Conservation (phyloP, 2,888 invertebrate species). For the Hydroisotoma schaefferi region DNA sequence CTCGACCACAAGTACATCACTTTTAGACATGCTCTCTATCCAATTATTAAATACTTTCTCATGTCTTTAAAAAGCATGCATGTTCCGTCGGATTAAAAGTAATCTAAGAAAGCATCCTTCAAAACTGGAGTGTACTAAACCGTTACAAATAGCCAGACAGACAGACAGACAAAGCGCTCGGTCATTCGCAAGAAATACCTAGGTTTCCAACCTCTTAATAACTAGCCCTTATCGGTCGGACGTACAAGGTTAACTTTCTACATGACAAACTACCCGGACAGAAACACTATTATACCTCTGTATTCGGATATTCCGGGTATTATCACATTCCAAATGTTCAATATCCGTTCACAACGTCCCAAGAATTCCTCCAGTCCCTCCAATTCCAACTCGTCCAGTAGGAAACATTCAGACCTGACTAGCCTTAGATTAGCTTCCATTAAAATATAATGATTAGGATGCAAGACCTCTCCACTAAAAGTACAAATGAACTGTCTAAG, state of each 20-base stretch:
- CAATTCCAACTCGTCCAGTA: slow-evolving; percentile 16
- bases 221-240: not conserved
- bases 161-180: no score
- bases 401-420: slow-evolving; percentile 25
- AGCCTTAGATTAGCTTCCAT: slow-evolving; percentile 38
- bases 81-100: no score
- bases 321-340: slow-evolving; percentile 27
- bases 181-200: no score
- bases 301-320: slow-evolving; percentile 39
- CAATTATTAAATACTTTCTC: no score
- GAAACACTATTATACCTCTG: slow-evolving; percentile 26
- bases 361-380: slow-evolving; percentile 29
- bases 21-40: no score
- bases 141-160: no score
- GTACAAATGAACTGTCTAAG: slow-evolving; percentile 34
- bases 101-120: no score
- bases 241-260: not conserved
- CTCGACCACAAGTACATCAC: no score
- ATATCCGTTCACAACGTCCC: slow-evolving; percentile 26
- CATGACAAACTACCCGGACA: not conserved
- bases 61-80: no score
- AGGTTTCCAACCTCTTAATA: no score
- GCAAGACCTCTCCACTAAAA: slow-evolving; percentile 28
- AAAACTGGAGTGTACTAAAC: no score
- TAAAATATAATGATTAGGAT: slow-evolving; percentile 43